phyloP scores from a whole-genome alignment of 2,113 vertebrate genomes.

The Eupsittula cactorum region DNA sequence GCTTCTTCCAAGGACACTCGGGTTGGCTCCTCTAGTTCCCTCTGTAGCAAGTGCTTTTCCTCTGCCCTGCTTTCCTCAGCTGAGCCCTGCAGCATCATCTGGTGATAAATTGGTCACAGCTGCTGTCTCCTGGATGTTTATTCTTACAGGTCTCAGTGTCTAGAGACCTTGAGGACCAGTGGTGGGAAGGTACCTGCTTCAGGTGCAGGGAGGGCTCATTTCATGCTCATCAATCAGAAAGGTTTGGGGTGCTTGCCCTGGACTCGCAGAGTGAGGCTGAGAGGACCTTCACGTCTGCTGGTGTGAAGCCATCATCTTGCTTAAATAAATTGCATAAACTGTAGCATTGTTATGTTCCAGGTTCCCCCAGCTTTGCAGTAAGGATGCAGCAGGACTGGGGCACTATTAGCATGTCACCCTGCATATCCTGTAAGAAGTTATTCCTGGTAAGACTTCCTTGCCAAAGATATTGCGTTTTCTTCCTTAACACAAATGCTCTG shows the following conservation, averaged over 20 bases:
- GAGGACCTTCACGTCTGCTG: neutral
- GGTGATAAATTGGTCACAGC: conserved; percentile 66
- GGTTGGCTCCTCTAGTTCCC: neutral
- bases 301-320: neutral
- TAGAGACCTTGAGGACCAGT: conserved; percentile 38
- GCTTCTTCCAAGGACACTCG: conserved; percentile 53
- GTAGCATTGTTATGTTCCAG: neutral
- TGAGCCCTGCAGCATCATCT: conserved; percentile 61
- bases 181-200: neutral
- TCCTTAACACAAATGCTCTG: neutral
- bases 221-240: neutral
- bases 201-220: neutral
- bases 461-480: neutral
- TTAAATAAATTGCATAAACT: neutral
- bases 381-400: neutral
- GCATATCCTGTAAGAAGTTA: neutral
- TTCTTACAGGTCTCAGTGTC: conserved; percentile 46
- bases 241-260: neutral
- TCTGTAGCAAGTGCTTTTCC: neutral
- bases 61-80: conserved; percentile 40
- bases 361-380: neutral
- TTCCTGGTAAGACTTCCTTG: neutral
- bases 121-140: conserved; percentile 51
- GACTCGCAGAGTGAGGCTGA: neutral
- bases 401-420: neutral